phyloP scores from a whole-genome alignment of 2,888 invertebrate genomes.

The Clusia tigrina region DNA sequence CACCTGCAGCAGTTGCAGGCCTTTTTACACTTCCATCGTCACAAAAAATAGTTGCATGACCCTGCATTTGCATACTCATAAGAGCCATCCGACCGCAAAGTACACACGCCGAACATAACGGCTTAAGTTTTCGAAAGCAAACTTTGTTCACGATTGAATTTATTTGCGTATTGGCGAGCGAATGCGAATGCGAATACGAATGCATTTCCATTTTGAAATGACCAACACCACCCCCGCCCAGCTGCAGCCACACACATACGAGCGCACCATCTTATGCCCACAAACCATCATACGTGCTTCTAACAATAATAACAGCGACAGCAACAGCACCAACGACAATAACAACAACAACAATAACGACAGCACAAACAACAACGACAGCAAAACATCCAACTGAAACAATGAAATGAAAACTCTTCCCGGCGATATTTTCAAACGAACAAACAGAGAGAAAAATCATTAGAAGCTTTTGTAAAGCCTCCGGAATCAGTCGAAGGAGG shows the following conservation, averaged over 20 bases:
- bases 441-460: slow-evolving; percentile 57
- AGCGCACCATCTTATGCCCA: background rate
- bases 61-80: no score
- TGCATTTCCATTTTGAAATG: slow-evolving; percentile 51
- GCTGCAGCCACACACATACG: slow-evolving; percentile 7
- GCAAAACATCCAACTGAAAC: slow-evolving; percentile 32
- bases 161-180: slow-evolving; percentile 47
- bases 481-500: slow-evolving; percentile 10
- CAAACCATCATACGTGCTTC: background rate
- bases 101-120: slow-evolving; percentile 4
- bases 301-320: no score
- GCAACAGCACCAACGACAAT: background rate
- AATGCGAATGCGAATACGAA: slow-evolving; percentile 13
- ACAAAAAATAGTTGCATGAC: no score
- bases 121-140: slow-evolving; percentile 35
- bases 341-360: slow-evolving; percentile 3
- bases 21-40: no score
- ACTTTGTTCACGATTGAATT: slow-evolving; percentile 57
- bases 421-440: slow-evolving; percentile 29
- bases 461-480: slow-evolving; percentile 54
- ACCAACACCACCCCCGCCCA: slow-evolving; percentile 25
- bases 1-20: no score
- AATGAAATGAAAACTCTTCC: slow-evolving; percentile 13
- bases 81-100: no score
- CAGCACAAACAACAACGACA: slow-evolving; percentile 25